phyloP scores from a whole-genome alignment of 2,113 vertebrate genomes.

The Cyanoderma ruficeps region DNA sequence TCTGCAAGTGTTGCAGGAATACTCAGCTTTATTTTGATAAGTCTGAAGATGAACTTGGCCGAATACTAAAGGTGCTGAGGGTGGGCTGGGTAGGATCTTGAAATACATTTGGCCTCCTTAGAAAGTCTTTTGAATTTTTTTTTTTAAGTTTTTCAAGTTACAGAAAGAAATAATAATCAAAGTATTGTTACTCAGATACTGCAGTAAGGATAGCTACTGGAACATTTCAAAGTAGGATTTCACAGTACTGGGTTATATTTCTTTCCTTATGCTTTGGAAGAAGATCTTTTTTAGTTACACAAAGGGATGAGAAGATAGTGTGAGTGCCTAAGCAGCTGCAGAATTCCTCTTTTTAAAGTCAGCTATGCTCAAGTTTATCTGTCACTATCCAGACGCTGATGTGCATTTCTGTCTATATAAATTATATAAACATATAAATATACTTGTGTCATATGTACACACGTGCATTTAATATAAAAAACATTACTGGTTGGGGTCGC shows the following conservation, averaged over 20 bases:
- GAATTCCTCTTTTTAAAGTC: not conserved
- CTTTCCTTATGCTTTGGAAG: not conserved
- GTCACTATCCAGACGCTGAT: not conserved
- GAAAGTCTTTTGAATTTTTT: not conserved
- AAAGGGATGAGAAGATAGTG: not conserved
- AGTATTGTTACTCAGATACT: not conserved
- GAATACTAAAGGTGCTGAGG: not conserved
- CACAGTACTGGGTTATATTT: not conserved
- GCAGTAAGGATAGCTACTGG: not conserved
- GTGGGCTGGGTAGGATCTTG: not conserved
- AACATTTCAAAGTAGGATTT: not conserved
- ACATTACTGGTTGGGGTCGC: not conserved
- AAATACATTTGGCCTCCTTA: not conserved
- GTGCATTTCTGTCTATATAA: not conserved
- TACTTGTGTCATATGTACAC: not conserved
- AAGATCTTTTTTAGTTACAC: not conserved
- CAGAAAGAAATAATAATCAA: not conserved
- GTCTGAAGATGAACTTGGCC: accelerated
- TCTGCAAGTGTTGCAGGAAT: not conserved
- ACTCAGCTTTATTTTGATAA: not conserved
- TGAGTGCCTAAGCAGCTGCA: not conserved
- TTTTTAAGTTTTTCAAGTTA: not conserved
- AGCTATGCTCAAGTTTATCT: not conserved
- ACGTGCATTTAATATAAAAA: not conserved
- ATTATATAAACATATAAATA: not conserved